These are phyloP conservation scores for Anguilla obscura DNA, from an alignment of 2,797 vertebrate species.

Conservation along the genomic window DNA sequence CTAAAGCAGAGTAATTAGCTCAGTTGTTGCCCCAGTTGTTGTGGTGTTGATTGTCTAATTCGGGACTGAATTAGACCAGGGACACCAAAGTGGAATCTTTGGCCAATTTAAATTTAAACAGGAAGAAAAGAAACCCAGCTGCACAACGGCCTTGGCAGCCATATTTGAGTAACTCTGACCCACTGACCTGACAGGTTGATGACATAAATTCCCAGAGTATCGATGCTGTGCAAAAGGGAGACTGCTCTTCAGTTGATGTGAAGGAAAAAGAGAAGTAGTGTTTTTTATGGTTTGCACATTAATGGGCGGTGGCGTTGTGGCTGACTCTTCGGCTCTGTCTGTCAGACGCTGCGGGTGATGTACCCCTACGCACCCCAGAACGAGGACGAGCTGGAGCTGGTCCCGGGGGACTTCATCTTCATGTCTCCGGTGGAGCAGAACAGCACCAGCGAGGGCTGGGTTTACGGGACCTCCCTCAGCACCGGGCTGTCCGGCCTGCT, in stretches of 20 bases:
- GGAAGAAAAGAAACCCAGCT: neutral
- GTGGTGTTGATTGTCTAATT: neutral
- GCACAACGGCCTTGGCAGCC: neutral
- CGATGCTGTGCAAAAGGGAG: neutral
- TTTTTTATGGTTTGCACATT: neutral
- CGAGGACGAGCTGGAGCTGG: constrained; percentile 93
- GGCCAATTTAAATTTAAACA: no score
- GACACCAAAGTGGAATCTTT: neutral
- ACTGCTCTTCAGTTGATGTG: neutral
- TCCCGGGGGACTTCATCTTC: constrained; percentile 92
- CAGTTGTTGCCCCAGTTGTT: neutral
- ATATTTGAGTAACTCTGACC: neutral
- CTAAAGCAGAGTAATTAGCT: neutral
- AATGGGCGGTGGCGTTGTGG: neutral
- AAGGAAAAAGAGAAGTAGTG: neutral
- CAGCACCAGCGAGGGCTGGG: constrained; percentile 94
- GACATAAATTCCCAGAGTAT: neutral
- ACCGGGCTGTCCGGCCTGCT: constrained; percentile 91
- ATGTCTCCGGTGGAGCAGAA: constrained; percentile 90
- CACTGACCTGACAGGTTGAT: no score
- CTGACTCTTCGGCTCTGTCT: neutral
- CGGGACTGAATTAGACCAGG: neutral
- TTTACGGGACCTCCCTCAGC: constrained; percentile 87
- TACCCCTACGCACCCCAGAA: constrained; percentile 96
- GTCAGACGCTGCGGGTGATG: constrained; percentile 92